Conservation (phyloP, 1,140 invertebrate species). For the Rhynchophorus ferrugineus region DNA sequence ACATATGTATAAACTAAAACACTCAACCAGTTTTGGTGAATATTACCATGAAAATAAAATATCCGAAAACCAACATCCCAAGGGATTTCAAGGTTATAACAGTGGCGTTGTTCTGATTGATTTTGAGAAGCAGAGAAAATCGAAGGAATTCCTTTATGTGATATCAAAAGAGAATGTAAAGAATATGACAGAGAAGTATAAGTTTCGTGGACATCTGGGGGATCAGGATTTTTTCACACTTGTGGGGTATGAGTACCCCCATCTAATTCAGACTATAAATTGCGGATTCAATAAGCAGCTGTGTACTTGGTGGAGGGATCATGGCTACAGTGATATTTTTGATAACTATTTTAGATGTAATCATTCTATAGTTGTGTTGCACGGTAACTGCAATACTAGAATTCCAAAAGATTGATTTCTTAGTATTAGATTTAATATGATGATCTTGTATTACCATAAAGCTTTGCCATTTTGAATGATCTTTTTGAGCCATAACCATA, state of each 20-base stretch:
- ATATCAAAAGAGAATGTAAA: slow-evolving; percentile 50
- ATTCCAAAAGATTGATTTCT: slow-evolving; percentile 49
- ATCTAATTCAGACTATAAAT: slow-evolving; percentile 67
- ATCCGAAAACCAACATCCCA: slow-evolving; percentile 33
- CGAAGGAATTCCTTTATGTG: slow-evolving; percentile 38
- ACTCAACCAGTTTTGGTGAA: slow-evolving; percentile 37
- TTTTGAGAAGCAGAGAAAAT: slow-evolving; percentile 60
- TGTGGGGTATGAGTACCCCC: slow-evolving; percentile 58
- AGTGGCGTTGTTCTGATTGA: slow-evolving; percentile 73
- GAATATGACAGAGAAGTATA: slow-evolving; percentile 60
- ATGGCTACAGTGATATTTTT: slow-evolving; percentile 72
- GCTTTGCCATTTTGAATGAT: too few relatives aligned
- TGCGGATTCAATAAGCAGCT: slow-evolving; percentile 81
- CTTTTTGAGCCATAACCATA: too few relatives aligned
- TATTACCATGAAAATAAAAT: slow-evolving; percentile 30
- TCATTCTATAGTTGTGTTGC: slow-evolving; percentile 65
- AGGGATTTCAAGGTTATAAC: slow-evolving; percentile 71
- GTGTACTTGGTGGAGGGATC: slow-evolving; percentile 76
- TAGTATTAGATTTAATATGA: slow-evolving; percentile 1
- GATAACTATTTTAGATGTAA: slow-evolving; percentile 67
- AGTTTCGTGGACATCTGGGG: slow-evolving; percentile 69
- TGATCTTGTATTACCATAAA: too few relatives aligned
- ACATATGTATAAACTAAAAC: slow-evolving; percentile 49
- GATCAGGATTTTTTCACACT: slow-evolving; percentile 86
- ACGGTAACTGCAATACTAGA: slow-evolving; percentile 79